Conservation (phyloP, 1,140 invertebrate species). For the Camponotus vicinus region DNA sequence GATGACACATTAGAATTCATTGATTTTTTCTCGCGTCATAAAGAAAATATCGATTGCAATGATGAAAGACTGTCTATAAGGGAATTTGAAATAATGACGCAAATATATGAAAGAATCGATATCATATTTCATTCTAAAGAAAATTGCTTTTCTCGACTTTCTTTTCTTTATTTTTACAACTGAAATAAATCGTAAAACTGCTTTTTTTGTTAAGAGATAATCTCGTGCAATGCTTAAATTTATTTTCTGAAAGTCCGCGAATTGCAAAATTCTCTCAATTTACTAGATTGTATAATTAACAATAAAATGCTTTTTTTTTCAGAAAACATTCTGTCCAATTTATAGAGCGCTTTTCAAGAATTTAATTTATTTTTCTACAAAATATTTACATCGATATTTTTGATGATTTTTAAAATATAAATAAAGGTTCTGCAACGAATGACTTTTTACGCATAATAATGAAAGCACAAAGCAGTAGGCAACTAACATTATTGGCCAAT, state of each 20-base stretch:
- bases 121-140: slow-evolving; percentile 38
- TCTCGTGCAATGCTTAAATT: not conserved
- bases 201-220: not conserved
- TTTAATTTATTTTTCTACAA: not conserved
- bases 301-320: not conserved
- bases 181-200: not conserved
- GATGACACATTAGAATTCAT: slow-evolving; percentile 50
- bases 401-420: not conserved
- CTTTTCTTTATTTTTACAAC: not conserved
- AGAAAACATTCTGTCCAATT: not conserved
- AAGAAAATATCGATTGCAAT: slow-evolving; percentile 33
- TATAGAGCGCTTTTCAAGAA: not conserved
- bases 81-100: slow-evolving; percentile 59
- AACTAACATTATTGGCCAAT: not conserved
- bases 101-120: slow-evolving; percentile 28
- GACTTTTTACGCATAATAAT: too few relatives aligned
- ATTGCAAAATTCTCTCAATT: not conserved
- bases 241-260: not conserved
- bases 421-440: not conserved
- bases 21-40: slow-evolving; percentile 9
- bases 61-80: slow-evolving; percentile 32
- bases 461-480: not conserved
- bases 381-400: not conserved
- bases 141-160: slow-evolving; percentile 13
- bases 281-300: not conserved